These are phyloP conservation scores for Acrocyrtus sp. DNA, from an alignment of 2,888 invertebrate genomes.

Conservation along the genomic window DNA sequence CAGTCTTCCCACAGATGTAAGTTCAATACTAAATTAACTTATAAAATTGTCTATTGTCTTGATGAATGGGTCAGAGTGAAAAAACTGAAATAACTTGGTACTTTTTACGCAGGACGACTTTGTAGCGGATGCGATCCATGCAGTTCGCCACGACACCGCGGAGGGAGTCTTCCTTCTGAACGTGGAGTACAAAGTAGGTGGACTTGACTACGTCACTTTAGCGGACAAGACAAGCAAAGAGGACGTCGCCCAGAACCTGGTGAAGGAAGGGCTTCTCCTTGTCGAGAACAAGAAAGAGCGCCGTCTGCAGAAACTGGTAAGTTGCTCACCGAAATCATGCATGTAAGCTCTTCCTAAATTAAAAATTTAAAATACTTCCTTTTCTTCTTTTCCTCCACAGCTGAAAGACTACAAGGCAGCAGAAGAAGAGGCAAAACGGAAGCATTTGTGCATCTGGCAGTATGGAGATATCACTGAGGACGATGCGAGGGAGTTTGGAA, in stretches of 20 bases:
- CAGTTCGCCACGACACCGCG: slow-evolving; percentile 74
- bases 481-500: slow-evolving; percentile 81
- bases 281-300: slow-evolving; percentile 84
- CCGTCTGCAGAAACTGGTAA: slow-evolving; percentile 80
- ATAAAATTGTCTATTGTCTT: background rate
- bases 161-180: slow-evolving; percentile 85
- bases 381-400: slow-evolving; percentile 66
- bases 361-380: slow-evolving; percentile 28
- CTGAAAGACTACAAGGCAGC: slow-evolving; percentile 84
- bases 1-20: slow-evolving; percentile 84
- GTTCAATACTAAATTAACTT: slow-evolving; percentile 63
- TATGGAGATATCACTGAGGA: slow-evolving; percentile 99
- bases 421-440: slow-evolving; percentile 85
- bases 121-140: slow-evolving; percentile 77
- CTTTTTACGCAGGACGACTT: slow-evolving; percentile 77
- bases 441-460: slow-evolving; percentile 92
- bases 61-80: background rate
- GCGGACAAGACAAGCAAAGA: slow-evolving; percentile 68
- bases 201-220: slow-evolving; percentile 62
- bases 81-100: background rate
- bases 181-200: slow-evolving; percentile 77
- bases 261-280: slow-evolving; percentile 86
- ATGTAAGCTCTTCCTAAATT: background rate
- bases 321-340: slow-evolving; percentile 57
- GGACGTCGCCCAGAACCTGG: slow-evolving; percentile 80